Base-by-base conservation (phyloP, 1,140 invertebrate species). In the Pomacea maculata region DNA sequence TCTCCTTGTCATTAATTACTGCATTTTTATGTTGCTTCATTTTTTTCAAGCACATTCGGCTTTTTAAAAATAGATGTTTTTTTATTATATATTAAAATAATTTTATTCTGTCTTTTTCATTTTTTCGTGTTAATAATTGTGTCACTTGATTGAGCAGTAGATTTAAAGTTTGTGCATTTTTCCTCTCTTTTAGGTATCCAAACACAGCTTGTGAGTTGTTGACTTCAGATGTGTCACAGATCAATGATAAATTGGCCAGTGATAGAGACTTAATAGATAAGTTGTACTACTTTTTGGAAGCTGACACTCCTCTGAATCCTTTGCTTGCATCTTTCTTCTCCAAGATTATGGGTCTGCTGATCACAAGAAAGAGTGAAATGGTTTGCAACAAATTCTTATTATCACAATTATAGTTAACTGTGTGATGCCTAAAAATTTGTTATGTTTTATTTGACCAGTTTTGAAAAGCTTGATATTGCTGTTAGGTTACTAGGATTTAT, bases 241-340 rank as follows among this genome's bases (percentile, higher is more conserved):
- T 99, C 83, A 96, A 96, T 90, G 96, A 98, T 92, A 95, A 94
- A 85, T 92, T 99, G 82, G 95, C 96, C 75, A 94, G 93, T 77
- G 95, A 97, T 87, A 93, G 95, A 86, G 91, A 92, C 80, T 93
- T 97, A 82, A 93, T 99, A 86, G 93, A 95, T 84, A 95, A 96
- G 89, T 92, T 99, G 72, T 98, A 97, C 92, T 84, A 82, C 71
- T 98, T 98, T 93, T 93, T 98, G 84, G 95, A 97, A 90, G 94
- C 93, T 78, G 95, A 97, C 81, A 94, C 95, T 88, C 95, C 96
- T 63, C 93, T 99, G 71, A 99, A 99, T 93, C 97, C 97, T 81
- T 92, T 99, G 77, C 93, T 99, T 86, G 97, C 97, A 63, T 98
- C 96, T 84, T 99, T 97, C 93, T 98, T 98, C 93, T 97, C 96